Evolutionary conservation across 2,797 vertebrate genomes (phyloP).

Genomic region (Macropodus opercularis): DNA sequence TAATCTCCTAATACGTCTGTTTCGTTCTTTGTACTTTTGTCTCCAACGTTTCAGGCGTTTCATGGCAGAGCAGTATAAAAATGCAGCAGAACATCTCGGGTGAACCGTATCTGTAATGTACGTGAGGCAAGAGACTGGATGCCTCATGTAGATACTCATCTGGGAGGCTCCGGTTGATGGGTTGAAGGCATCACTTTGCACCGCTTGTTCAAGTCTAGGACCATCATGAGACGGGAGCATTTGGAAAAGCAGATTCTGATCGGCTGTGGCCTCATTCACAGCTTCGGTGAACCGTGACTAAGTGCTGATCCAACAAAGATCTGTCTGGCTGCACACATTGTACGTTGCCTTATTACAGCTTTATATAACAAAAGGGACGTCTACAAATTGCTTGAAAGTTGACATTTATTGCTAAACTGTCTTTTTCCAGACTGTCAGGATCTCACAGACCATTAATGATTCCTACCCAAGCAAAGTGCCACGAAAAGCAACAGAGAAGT

Average conservation of each 20-base stretch:
- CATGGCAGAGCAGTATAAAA: not conserved
- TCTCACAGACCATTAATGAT: not conserved
- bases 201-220: constrained; percentile 23
- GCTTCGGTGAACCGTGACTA: constrained; percentile 47
- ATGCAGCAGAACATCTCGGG: not conserved
- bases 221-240: constrained; percentile 2
- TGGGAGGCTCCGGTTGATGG: not conserved
- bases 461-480: constrained; percentile 3
- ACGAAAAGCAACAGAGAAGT: constrained; percentile 3
- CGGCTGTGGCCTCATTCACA: constrained; percentile 60
- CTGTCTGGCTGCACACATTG: constrained; percentile 18
- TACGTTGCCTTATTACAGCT: not conserved
- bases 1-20: too few relatives aligned
- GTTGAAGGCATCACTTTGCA: constrained; percentile 41
- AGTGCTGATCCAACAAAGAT: constrained; percentile 64
- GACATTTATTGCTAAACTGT: constrained; percentile 3
- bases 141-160: constrained; percentile 17
- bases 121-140: constrained; percentile 1
- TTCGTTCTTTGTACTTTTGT: too few relatives aligned
- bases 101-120: not conserved
- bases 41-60: not conserved
- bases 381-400: constrained; percentile 22
- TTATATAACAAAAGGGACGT: constrained; percentile 49
- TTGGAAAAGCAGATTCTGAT: constrained; percentile 30
- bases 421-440: constrained; percentile 4